Percentiles rank a stretch among this genome's conserved stretches.
phyloP scores from a whole-genome alignment of 2,113 vertebrate genomes.

The Ameiurus melas region DNA sequence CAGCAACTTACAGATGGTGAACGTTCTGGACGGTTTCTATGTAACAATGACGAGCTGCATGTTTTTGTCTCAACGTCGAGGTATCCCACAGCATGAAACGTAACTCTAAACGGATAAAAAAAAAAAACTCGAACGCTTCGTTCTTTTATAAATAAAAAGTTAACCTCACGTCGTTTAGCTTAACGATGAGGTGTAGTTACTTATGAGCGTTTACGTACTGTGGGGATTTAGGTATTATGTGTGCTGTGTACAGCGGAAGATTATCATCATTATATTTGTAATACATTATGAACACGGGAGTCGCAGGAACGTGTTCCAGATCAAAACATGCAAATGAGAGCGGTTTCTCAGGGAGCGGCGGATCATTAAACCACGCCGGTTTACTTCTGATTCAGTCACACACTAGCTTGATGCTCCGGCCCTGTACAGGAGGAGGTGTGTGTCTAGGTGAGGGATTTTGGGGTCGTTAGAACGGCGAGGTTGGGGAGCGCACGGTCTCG shows the following conservation, averaged over 20 bases:
- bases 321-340: constrained; percentile 8
- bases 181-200: neutral
- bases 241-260: neutral
- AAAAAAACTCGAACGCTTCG: neutral
- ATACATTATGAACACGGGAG: constrained; percentile 6
- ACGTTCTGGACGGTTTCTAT: neutral
- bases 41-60: neutral
- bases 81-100: neutral
- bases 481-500: constrained; percentile 91
- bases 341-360: neutral
- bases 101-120: neutral
- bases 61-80: neutral
- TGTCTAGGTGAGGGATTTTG: neutral
- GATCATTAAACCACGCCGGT: neutral
- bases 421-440: neutral
- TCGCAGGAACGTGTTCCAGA: neutral
- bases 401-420: neutral
- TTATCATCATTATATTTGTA: neutral
- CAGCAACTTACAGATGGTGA: neutral
- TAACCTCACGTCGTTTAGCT: neutral
- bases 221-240: neutral
- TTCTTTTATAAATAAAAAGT: neutral
- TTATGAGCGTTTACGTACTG: neutral
- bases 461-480: constrained; percentile 87
- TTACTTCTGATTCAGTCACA: neutral